Evolutionary conservation across 1,140 invertebrate species (phyloP).

Genomic region (Caerostris extrusa): DNA sequence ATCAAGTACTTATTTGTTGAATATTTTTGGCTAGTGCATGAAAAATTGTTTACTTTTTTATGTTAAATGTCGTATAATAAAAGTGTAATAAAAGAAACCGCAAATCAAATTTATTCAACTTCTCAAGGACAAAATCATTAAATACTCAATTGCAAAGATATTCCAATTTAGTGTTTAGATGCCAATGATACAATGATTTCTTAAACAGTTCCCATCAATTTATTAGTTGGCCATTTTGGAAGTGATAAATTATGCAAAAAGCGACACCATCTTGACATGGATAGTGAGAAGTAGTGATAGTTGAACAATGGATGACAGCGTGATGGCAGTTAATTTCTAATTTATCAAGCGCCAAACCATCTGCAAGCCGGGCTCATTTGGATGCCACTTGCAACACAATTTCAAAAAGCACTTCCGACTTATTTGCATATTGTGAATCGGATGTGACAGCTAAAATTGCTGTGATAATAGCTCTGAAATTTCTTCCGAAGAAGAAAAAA

Average conservation of each 20-base stretch:
- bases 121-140: too few relatives aligned
- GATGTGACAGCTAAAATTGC: background rate
- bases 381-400: background rate
- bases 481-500: too few relatives aligned
- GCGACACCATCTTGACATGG: background rate
- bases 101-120: too few relatives aligned
- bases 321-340: background rate
- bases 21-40: too few relatives aligned
- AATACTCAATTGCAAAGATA: background rate
- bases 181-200: background rate
- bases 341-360: background rate
- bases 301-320: background rate
- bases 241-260: background rate
- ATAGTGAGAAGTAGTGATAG: background rate
- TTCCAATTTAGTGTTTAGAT: background rate
- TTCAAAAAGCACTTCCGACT: background rate
- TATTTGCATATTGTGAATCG: constrained; percentile 10
- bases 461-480: background rate
- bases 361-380: background rate
- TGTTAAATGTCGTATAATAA: too few relatives aligned
- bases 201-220: background rate
- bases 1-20: too few relatives aligned
- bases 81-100: too few relatives aligned
- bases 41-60: too few relatives aligned
- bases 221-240: background rate